These are phyloP conservation scores for Calycopis cecrops DNA, from an alignment of 1,140 invertebrate species.

Conservation along the genomic window DNA sequence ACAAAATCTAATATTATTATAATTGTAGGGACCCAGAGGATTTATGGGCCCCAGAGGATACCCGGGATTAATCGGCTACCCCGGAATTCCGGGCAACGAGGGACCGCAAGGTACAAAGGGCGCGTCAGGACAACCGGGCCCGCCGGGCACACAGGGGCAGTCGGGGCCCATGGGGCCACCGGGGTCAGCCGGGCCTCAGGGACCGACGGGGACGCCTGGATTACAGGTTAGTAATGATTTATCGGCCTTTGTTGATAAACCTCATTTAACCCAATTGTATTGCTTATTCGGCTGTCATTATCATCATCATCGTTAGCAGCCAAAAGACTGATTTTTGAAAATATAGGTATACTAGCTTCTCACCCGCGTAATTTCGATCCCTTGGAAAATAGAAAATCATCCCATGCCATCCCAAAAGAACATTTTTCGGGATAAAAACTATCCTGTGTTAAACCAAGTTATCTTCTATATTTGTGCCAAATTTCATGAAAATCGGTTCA, in stretches of 20 bases:
- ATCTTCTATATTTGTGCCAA: too few relatives aligned
- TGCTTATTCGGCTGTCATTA: too few relatives aligned
- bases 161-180: slow-evolving; percentile 78
- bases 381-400: too few relatives aligned
- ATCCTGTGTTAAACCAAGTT: too few relatives aligned
- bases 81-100: slow-evolving; percentile 84
- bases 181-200: slow-evolving; percentile 81
- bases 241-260: not conserved
- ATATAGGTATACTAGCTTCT: too few relatives aligned
- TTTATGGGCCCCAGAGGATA: slow-evolving; percentile 88
- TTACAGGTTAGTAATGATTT: slow-evolving; percentile 74
- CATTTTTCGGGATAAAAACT: too few relatives aligned
- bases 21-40: slow-evolving; percentile 83
- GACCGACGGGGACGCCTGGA: slow-evolving; percentile 81
- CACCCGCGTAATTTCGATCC: too few relatives aligned
- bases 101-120: slow-evolving; percentile 84
- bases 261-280: not conserved
- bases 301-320: too few relatives aligned
- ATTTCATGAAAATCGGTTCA: too few relatives aligned
- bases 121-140: slow-evolving; percentile 80
- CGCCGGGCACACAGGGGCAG: slow-evolving; percentile 82
- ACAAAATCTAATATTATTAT: not conserved
- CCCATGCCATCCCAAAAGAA: too few relatives aligned
- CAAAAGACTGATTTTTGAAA: not conserved
- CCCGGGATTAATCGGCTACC: slow-evolving; percentile 84